Evolutionary conservation across 92 coral and sea anemone species (phyloP), one percentile per base, ranked within the genome.

Genomic region (Heteractis magnifica): DNA sequence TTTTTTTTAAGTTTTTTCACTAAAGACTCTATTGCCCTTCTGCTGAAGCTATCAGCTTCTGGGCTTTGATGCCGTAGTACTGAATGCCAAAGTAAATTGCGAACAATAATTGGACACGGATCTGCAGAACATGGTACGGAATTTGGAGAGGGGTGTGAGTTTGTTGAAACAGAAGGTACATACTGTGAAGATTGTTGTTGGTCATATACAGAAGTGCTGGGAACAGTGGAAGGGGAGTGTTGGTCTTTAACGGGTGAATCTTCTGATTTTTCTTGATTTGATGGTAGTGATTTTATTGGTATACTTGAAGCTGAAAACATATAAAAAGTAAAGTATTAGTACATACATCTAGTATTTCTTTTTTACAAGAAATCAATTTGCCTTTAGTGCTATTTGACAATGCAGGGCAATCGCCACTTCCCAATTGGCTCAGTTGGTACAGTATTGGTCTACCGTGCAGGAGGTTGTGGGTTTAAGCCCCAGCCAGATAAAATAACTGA

Each of bases 71-170:
- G 95, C 56, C 98, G 85, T 78, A 89, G 89, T n/a, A 94, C 95
- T 64, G 98, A 94, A 90, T 97, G 98, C 93, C 94, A 92, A 34
- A 97, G 89, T 78, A 97, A 87, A 82, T 94, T 97, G 19, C 98
- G 96, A 16, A 97, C 99, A 85, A 97, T 97, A 53, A 97, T 91
- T 9, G 99, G 99, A 80, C 98, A 97, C 0, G 99, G 99, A 83
- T 97, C 99, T 34, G 95, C 98, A 5, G 99, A 95, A 72, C 98
- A 94, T 49, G 99, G 98, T 75, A 97, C 92, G 77, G 91, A 80
- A 78, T 92, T 87, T 13, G 98, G 93, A 56, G 91, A 84, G 16
- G 93, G 74, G 5, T 90, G 80, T 74, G 92, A 78, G 70, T 91
- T 90, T 34, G 90, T 84, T 3, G 94, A 88, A 14, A 86, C 88